phyloP scores from a whole-genome alignment of 2,888 invertebrate species.

The Ellobium chinense region DNA sequence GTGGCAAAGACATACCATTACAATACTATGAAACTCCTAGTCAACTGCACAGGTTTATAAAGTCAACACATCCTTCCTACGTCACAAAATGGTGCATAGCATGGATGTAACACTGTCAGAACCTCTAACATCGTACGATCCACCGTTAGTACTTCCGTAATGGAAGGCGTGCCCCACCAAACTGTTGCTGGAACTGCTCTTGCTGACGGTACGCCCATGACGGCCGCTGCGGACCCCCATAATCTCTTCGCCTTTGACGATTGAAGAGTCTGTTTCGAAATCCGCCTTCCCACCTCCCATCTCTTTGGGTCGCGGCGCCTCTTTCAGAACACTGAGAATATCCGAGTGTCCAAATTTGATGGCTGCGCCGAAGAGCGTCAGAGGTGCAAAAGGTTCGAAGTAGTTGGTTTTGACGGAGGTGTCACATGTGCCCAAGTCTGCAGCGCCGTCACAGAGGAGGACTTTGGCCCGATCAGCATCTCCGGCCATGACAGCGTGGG shows the following conservation, averaged over 20 bases:
- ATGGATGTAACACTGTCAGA: background rate
- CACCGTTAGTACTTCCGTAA: background rate
- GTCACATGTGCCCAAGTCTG: slow-evolving; percentile 69
- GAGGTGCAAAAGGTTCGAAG: slow-evolving; percentile 65
- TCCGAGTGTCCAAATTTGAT: slow-evolving; percentile 71
- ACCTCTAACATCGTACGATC: background rate
- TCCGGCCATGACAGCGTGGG: slow-evolving; percentile 76
- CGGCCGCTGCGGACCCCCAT: too few relatives aligned
- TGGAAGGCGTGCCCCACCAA: background rate
- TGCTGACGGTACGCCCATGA: background rate
- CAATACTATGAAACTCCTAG: too few relatives aligned
- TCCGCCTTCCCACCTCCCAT: background rate
- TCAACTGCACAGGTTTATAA: too few relatives aligned
- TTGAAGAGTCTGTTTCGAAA: background rate
- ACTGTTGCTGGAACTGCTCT: background rate
- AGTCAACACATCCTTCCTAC: too few relatives aligned
- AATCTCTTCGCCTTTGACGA: background rate
- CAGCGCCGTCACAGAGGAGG: slow-evolving; percentile 64
- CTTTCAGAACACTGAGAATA: slow-evolving; percentile 54
- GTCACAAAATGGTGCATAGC: slow-evolving; percentile 6
- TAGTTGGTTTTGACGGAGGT: slow-evolving; percentile 68
- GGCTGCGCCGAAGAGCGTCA: slow-evolving; percentile 71
- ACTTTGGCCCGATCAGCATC: slow-evolving; percentile 69
- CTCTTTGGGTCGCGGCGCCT: background rate
- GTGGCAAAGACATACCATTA: too few relatives aligned